Percentiles rank a stretch among this genome's conserved stretches.
Conservation (phyloP, 2,888 invertebrate species). For the Pseudoips prasinana region DNA sequence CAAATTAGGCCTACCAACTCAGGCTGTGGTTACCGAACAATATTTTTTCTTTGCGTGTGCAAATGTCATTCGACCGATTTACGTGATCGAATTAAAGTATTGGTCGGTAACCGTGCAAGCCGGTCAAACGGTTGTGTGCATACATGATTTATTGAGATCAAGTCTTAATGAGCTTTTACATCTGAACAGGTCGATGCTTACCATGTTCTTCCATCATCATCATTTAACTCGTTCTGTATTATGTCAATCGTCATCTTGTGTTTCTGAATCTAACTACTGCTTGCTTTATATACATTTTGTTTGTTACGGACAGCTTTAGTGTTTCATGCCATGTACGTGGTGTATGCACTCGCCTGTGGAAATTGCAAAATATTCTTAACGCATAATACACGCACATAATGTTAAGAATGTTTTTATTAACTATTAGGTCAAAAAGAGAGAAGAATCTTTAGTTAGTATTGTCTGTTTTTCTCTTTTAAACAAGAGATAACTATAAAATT, state of each 20-base stretch:
- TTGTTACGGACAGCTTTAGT: conserved; percentile 41
- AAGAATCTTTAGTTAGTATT: no score
- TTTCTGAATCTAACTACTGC: conserved; percentile 47
- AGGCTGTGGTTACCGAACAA: conserved; percentile 68
- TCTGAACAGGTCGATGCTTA: conserved; percentile 41
- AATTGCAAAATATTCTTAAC: conserved; percentile 27
- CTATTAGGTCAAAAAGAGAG: no score
- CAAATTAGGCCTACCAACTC: conserved; percentile 59
- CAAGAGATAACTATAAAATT: no score
- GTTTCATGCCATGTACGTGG: conserved; percentile 41
- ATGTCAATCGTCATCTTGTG: conserved; percentile 38
- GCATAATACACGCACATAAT: conserved; percentile 33
- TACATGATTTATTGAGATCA: conserved; percentile 52
- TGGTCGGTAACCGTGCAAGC: conserved; percentile 62
- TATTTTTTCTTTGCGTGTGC: conserved; percentile 34
- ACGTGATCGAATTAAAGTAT: conserved; percentile 34
- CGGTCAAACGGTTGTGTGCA: conserved; percentile 62
- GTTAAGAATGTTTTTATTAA: no score
- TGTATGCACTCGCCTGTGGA: conserved; percentile 39
- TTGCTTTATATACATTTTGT: conserved; percentile 50
- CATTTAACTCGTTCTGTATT: conserved; percentile 36
- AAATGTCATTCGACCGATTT: conserved; percentile 14
- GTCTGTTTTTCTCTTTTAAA: no score
- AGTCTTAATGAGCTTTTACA: conserved; percentile 54
- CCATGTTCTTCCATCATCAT: conserved; percentile 38